Conservation (phyloP, 2,113 vertebrate genomes). For the Bombycilla garrulus region DNA sequence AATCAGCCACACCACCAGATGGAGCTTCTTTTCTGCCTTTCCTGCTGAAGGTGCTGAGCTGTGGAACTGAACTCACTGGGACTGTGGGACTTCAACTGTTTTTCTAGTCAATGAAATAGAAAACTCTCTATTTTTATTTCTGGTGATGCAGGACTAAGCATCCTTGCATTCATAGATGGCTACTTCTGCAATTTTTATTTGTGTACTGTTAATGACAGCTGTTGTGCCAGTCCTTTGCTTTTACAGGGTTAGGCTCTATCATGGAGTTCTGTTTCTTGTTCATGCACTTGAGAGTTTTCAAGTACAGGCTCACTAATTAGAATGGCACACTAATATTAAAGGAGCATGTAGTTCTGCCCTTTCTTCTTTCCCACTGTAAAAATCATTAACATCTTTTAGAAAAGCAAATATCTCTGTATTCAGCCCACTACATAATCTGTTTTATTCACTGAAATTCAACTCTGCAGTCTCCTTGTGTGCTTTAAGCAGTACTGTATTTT, state of each 20-base stretch:
- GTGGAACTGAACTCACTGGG: not conserved
- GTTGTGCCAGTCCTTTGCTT: not conserved
- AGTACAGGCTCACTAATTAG: not conserved
- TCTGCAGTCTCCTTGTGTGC: not conserved
- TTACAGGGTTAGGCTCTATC: not conserved
- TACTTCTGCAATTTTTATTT: not conserved
- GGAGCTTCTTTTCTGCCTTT: slow-evolving; percentile 49
- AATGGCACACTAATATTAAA: not conserved
- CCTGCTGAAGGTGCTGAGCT: not conserved
- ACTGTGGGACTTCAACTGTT: not conserved
- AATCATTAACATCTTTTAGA: not conserved
- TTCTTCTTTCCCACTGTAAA: not conserved
- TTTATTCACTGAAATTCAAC: not conserved
- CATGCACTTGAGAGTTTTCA: not conserved
- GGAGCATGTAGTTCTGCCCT: accelerated
- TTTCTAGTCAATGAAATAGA: not conserved
- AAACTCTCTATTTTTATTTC: not conserved
- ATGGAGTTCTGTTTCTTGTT: not conserved
- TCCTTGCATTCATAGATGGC: not conserved
- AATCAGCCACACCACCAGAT: slow-evolving; percentile 45
- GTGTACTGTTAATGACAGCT: not conserved
- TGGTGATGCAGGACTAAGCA: not conserved
- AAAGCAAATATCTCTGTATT: not conserved
- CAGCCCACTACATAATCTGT: not conserved
- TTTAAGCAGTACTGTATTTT: not conserved